These are phyloP conservation scores for Nomada ferruginata DNA, from an alignment of 2,888 invertebrate genomes.

Conservation along the genomic window DNA sequence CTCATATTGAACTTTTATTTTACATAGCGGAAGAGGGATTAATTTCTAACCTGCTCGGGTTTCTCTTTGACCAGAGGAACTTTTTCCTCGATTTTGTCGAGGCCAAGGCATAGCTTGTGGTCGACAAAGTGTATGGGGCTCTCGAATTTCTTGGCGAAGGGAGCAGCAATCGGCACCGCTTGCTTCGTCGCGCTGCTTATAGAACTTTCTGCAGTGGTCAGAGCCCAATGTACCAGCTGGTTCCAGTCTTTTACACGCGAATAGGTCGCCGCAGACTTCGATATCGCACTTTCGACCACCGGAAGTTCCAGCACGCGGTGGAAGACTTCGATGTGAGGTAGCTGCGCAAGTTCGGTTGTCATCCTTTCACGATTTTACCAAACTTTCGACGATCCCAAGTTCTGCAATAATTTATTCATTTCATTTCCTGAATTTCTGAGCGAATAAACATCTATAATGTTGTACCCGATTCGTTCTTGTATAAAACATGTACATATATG, in stretches of 20 bases:
- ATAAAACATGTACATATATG: no score
- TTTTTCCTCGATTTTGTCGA: conserved; percentile 88
- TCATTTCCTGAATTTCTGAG: no score
- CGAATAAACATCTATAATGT: no score
- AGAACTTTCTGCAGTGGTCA: conserved; percentile 87
- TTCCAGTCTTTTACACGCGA: conserved; percentile 77
- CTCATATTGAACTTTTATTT: not conserved
- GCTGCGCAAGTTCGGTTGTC: conserved; percentile 66
- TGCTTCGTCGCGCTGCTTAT: conserved; percentile 85
- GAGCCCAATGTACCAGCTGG: conserved; percentile 86
- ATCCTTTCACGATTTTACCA: conserved; percentile 45
- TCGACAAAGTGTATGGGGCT: conserved; percentile 87
- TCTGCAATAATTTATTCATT: conserved; percentile 10
- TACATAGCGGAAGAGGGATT: conserved; percentile 8
- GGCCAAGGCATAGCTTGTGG: conserved; percentile 88
- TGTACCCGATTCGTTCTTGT: no score
- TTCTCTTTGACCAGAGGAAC: conserved; percentile 89
- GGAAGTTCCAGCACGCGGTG: conserved; percentile 78
- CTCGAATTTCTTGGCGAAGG: conserved; percentile 86
- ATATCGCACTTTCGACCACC: conserved; percentile 76
- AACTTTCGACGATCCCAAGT: not conserved
- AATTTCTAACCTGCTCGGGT: conserved; percentile 83
- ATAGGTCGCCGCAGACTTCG: conserved; percentile 78
- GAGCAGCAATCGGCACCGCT: conserved; percentile 85
- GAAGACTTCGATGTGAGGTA: conserved; percentile 78